Conservation (phyloP, 2,797 vertebrate species). For the Thamnophis elegans region DNA sequence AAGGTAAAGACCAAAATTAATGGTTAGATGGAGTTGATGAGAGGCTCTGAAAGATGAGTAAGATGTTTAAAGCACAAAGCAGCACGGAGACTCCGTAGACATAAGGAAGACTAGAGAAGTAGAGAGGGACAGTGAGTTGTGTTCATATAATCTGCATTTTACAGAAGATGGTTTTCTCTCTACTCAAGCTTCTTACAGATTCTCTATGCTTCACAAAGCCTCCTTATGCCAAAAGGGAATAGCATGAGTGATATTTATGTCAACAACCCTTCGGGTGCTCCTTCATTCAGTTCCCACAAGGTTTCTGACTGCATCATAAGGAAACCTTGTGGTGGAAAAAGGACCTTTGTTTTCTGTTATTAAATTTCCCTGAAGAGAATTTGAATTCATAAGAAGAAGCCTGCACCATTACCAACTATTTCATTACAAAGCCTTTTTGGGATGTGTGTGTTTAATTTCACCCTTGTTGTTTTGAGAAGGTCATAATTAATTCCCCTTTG, state of each 20-base stretch:
- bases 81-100: neutral
- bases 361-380: neutral
- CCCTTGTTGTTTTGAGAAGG: neutral
- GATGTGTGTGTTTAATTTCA: neutral
- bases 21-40: neutral
- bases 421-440: neutral
- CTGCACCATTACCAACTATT: neutral
- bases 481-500: neutral
- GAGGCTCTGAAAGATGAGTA: neutral
- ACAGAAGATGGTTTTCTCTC: neutral
- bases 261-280: neutral
- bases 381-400: neutral
- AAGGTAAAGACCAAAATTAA: neutral
- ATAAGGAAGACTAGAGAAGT: neutral
- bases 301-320: neutral
- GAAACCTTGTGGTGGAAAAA: neutral
- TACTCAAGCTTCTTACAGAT: neutral
- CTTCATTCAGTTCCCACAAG: neutral
- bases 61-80: neutral
- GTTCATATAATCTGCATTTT: neutral
- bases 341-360: neutral
- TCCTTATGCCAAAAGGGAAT: neutral
- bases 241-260: neutral
- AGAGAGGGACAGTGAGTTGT: neutral
- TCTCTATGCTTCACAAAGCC: neutral